Evolutionary conservation across 2,888 invertebrate genomes (phyloP).

Genomic region (Acanthococcus lagerstroemiae): DNA sequence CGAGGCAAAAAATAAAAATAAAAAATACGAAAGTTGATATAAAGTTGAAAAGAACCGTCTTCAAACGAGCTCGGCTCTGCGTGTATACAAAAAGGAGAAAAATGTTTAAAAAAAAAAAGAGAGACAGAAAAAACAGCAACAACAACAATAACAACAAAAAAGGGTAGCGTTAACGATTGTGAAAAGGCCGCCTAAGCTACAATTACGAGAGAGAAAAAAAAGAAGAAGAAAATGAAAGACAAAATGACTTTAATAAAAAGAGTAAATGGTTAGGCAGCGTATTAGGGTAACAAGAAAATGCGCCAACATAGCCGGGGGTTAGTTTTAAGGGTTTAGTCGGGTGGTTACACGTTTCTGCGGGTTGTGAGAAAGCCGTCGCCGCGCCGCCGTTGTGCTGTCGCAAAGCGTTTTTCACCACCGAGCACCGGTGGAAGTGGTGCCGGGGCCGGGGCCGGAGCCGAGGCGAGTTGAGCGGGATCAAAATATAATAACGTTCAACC

Average conservation of each 20-base stretch:
- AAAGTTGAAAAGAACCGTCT: conserved; percentile 22
- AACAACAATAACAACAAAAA: background rate
- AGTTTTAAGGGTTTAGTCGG: conserved; percentile 14
- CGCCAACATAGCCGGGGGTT: conserved; percentile 14
- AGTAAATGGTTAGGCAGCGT: conserved; percentile 27
- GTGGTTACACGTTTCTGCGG: conserved; percentile 18
- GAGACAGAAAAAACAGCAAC: background rate
- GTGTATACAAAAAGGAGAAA: no score
- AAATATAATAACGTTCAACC: conserved; percentile 22
- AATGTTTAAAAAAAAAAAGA: no score
- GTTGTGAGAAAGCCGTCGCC: no score
- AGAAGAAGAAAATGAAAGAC: conserved; percentile 9
- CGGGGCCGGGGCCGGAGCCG: background rate
- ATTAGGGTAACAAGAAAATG: conserved; percentile 18
- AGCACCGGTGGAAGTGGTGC: background rate
- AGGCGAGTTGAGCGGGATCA: conserved; percentile 4
- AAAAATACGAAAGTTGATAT: conserved; percentile 16
- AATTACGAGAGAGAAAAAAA: conserved; percentile 12
- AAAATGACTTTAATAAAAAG: conserved; percentile 25
- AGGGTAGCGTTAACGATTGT: conserved; percentile 23
- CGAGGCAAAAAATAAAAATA: background rate
- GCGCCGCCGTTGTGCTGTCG: conserved; percentile 15
- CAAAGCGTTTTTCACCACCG: conserved; percentile 10
- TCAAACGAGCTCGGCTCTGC: conserved; percentile 16
- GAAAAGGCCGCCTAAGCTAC: conserved; percentile 24